A percentile compares a stretch with the other conserved stretches of the same genome.
phyloP scores from a whole-genome alignment of 2,113 vertebrate species.

The Corvus cornix region DNA sequence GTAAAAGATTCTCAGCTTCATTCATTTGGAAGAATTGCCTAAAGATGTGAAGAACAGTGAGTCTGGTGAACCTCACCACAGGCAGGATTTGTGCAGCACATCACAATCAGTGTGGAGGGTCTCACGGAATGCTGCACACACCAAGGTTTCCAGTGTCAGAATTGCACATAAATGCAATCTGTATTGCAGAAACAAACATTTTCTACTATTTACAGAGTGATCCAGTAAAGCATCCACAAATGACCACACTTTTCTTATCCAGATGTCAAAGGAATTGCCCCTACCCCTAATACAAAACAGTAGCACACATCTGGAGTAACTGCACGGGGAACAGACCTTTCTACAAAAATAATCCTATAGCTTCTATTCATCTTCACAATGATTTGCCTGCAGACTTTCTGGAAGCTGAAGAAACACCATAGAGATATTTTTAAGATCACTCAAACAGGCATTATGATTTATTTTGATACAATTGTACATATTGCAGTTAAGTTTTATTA shows the following conservation, averaged over 20 bases:
- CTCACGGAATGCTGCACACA: not conserved
- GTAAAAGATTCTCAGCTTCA: not conserved
- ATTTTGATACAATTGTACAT: not conserved
- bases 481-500: not conserved
- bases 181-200: not conserved
- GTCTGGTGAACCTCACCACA: not conserved
- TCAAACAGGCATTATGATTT: not conserved
- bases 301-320: not conserved
- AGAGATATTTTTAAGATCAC: not conserved
- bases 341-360: not conserved
- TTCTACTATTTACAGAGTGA: not conserved
- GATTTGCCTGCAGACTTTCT: not conserved
- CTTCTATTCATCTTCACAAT: not conserved
- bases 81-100: not conserved
- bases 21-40: not conserved
- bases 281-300: not conserved
- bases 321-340: not conserved
- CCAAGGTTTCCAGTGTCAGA: not conserved
- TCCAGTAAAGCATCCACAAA: not conserved
- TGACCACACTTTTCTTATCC: not conserved
- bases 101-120: accelerated
- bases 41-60: not conserved
- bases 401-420: not conserved
- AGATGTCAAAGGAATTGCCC: not conserved
- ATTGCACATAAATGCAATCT: not conserved